phyloP scores from a whole-genome alignment of 2,113 vertebrate species.

The Pipra filicauda region DNA sequence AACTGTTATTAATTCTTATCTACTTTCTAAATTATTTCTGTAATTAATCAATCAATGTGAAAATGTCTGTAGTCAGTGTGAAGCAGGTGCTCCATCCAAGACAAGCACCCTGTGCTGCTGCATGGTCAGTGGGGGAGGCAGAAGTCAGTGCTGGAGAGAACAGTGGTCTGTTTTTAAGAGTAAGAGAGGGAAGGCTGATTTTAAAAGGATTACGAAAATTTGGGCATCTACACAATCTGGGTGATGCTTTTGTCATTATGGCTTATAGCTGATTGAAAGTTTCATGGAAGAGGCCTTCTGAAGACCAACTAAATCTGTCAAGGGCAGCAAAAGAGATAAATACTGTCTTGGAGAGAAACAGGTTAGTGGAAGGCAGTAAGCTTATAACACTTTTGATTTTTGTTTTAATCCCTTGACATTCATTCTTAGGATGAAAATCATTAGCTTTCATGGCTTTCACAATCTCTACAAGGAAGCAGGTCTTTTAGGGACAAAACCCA shows the following conservation, averaged over 20 bases:
- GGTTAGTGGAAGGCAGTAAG: not conserved
- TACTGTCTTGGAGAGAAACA: not conserved
- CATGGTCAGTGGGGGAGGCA: not conserved
- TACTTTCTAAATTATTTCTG: not conserved
- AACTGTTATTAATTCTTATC: not conserved
- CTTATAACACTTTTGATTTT: not conserved
- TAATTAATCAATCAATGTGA: not conserved
- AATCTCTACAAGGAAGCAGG: not conserved
- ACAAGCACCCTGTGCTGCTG: not conserved
- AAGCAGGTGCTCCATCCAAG: not conserved
- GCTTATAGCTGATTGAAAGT: not conserved
- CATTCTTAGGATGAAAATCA: not conserved
- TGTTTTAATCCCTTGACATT: not conserved
- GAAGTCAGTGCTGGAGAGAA: not conserved
- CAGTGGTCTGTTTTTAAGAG: not conserved
- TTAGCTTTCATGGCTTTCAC: not conserved
- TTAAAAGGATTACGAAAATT: not conserved
- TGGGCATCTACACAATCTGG: not conserved
- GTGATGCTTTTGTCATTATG: not conserved
- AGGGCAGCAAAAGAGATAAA: not conserved
- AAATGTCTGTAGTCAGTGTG: not conserved
- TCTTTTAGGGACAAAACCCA: not conserved
- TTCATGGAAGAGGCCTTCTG: not conserved
- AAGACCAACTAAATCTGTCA: not conserved
- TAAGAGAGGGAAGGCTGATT: not conserved